Evolutionary conservation across 1,140 invertebrate species (phyloP).

Genomic region (Aphis craccivora): DNA sequence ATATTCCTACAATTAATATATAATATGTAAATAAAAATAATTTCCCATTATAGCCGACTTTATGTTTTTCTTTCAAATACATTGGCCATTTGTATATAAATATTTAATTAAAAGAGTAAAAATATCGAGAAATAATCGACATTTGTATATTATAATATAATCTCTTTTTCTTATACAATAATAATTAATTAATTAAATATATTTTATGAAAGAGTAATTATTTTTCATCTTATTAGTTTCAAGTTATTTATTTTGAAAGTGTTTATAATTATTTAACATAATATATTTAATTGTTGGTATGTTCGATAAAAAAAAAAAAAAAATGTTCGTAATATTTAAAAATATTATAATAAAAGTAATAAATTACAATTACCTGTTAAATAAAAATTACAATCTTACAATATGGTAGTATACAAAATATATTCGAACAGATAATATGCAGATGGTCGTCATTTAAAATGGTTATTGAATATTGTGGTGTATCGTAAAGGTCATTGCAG

Average conservation of each 20-base stretch:
- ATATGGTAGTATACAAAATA: not conserved
- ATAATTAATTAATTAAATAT: not conserved
- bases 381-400: not conserved
- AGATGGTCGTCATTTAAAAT: not conserved
- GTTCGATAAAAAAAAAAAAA: not conserved
- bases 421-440: not conserved
- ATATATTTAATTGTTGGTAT: not conserved
- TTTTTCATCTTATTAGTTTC: not conserved
- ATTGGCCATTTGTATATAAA: not conserved
- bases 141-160: not conserved
- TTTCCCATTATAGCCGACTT: not conserved
- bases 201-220: not conserved
- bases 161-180: not conserved
- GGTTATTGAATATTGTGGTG: not conserved
- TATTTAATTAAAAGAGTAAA: not conserved
- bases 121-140: not conserved
- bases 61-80: not conserved
- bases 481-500: not conserved
- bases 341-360: not conserved
- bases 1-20: not conserved
- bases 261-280: not conserved
- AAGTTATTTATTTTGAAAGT: not conserved
- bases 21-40: conserved; percentile 1
- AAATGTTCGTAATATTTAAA: not conserved
- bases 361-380: not conserved